Base-by-base conservation (phyloP, 1,140 invertebrate species). In the Solenopsis invicta region DNA sequence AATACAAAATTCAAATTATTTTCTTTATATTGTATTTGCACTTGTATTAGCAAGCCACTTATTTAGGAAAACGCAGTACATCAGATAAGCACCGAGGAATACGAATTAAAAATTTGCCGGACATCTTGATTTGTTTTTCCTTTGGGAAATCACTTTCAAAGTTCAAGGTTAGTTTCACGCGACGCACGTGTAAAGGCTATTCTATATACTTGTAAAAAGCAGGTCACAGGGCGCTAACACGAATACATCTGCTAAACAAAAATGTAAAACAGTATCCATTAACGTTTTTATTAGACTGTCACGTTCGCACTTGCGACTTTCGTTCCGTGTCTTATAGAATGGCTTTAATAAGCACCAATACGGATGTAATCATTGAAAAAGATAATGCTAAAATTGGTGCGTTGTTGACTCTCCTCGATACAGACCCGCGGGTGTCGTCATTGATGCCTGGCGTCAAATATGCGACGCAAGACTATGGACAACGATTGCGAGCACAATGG, bases 401-500 rank as follows among this genome's bases (percentile, higher is more conserved):
- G 64, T 45, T 45, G 52, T 29, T 24, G 12, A 10, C 34, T 56
- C 54, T 29, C 41, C 37, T 76, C 67, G 48, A 48, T 52, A 54
- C 29, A 10, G 59, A 88, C 87, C 89, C 89, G 89, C 77, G 90
- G 89, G 91, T 92, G 64, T 86, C 89, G 90, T 91, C 88, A 41
- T 91, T 78, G 34, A n/a, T 76, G 4, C 41, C 41, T 6, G 41
- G 76, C 45, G 87, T 88, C 90, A 85, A 92, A 87, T 88, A 82
- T 88, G 85, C 52, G 77, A 62, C 74, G 67, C 64, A 74, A 86
- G 74, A 87, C 45, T 77, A 61, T 77, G 74, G 76, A 90, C 72
- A 89, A 90, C 69, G 75, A 89, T 61, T 87, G 75, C 86, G 89
- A 86, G 89, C 76, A 91, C 90, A 93, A 92, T 91, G 66, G 87